Conservation (phyloP, 1,140 invertebrate species). For the Lysiphlebus fabarum region DNA sequence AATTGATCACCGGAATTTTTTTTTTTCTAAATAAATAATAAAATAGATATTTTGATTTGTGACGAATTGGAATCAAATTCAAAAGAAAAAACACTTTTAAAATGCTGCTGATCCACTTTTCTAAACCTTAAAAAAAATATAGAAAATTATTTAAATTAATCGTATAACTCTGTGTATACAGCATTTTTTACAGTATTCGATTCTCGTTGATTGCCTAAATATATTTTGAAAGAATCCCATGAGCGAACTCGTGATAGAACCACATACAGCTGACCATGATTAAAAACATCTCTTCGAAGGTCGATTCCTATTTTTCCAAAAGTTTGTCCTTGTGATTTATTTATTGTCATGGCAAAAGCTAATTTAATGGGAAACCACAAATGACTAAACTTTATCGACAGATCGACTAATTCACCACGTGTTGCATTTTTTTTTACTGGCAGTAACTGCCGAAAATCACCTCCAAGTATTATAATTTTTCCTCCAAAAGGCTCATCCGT, state of each 20-base stretch:
- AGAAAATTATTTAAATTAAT: too few relatives aligned
- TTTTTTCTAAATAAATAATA: too few relatives aligned
- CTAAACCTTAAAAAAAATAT: too few relatives aligned
- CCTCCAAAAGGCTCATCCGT: neutral
- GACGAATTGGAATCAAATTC: too few relatives aligned
- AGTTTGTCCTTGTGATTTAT: constrained; percentile 27
- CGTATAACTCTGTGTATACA: neutral
- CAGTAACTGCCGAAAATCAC: constrained; percentile 3
- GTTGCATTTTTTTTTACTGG: constrained; percentile 19
- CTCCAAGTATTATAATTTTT: neutral
- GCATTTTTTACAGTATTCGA: neutral
- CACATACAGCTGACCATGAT: constrained; percentile 39
- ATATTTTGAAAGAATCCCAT: constrained; percentile 15
- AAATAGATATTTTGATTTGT: too few relatives aligned
- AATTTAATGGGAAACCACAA: constrained; percentile 37
- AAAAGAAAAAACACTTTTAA: too few relatives aligned
- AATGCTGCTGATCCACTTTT: too few relatives aligned
- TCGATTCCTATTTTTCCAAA: constrained; percentile 34
- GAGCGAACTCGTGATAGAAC: constrained; percentile 29
- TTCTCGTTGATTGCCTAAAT: constrained; percentile 2
- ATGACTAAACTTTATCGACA: constrained; percentile 25
- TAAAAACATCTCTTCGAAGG: constrained; percentile 32
- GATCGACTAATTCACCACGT: constrained; percentile 19
- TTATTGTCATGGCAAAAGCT: constrained; percentile 57
- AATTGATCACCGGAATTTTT: too few relatives aligned